Percentiles rank a stretch among this genome's conserved stretches.
Evolutionary conservation across 2,113 vertebrate genomes (phyloP).

Genomic region (Gracilinanus agilis): DNA sequence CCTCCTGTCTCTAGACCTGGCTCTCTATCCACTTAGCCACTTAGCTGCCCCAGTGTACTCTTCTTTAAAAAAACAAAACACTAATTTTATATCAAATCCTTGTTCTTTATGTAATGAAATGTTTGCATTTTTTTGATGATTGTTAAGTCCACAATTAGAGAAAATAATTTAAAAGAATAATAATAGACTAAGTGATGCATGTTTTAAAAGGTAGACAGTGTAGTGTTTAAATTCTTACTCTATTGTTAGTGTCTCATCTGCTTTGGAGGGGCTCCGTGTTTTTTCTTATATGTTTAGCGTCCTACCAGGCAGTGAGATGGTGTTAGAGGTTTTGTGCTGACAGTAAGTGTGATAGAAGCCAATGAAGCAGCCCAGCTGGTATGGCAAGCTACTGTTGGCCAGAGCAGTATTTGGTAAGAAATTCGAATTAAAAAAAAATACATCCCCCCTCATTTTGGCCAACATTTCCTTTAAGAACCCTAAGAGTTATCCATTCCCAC

Average conservation of each 20-base stretch:
- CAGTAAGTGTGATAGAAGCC: constrained; percentile 5
- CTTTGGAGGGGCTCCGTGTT: neutral
- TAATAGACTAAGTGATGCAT: neutral
- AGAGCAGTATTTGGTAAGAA: constrained; percentile 6
- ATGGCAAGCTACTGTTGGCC: neutral
- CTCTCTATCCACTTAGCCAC: too few species aligned
- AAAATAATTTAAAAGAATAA: neutral
- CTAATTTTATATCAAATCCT: neutral
- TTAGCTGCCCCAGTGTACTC: neutral
- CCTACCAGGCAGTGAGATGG: neutral
- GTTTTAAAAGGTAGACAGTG: neutral
- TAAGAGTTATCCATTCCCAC: neutral
- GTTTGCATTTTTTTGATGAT: neutral
- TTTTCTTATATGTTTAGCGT: neutral
- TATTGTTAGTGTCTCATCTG: neutral
- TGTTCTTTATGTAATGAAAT: neutral
- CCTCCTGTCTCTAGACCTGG: too few species aligned
- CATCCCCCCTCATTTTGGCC: neutral
- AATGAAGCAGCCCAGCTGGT: neutral
- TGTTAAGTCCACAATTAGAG: neutral
- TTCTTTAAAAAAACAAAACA: neutral
- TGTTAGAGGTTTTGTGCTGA: constrained; percentile 7
- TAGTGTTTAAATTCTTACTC: neutral
- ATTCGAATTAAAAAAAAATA: neutral
- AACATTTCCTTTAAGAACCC: neutral